These are phyloP conservation scores for Aythya fuligula DNA, from an alignment of 2,797 vertebrate genomes.

Conservation along the genomic window DNA sequence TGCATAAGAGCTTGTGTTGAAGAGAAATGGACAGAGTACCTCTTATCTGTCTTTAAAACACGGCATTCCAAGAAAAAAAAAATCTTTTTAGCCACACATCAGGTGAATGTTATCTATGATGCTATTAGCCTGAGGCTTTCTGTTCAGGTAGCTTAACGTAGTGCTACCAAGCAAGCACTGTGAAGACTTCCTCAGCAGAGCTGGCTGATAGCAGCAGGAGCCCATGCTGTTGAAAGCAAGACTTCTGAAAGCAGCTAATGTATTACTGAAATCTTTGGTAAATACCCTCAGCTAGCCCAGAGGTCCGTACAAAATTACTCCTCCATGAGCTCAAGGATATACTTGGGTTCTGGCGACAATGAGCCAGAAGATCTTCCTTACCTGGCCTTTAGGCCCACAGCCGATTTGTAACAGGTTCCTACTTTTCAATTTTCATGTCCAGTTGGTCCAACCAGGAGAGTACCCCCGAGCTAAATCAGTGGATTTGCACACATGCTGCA, in stretches of 20 bases:
- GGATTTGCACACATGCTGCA: neutral
- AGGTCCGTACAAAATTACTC: neutral
- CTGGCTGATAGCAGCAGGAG: neutral
- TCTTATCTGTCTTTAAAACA: neutral
- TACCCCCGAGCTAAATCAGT: neutral
- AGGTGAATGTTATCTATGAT: neutral
- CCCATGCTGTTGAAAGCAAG: neutral
- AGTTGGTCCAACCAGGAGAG: neutral
- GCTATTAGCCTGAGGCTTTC: neutral
- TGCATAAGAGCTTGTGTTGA: neutral
- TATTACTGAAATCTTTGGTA: neutral
- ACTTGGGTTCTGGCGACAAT: neutral
- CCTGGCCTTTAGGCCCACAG: accelerated
- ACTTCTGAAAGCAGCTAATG: neutral
- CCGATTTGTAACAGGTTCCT: neutral
- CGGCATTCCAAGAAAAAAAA: neutral
- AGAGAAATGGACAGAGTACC: neutral
- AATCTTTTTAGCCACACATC: neutral
- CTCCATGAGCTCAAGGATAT: neutral
- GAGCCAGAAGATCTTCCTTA: neutral
- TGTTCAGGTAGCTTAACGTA: neutral
- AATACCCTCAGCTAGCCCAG: neutral
- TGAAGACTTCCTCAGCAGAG: neutral
- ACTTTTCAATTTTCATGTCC: neutral
- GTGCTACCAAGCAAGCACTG: neutral